Evolutionary conservation across 2,888 invertebrate genomes (phyloP), one percentile per base, ranked within the genome.

Genomic region (Cerastis leucographa): DNA sequence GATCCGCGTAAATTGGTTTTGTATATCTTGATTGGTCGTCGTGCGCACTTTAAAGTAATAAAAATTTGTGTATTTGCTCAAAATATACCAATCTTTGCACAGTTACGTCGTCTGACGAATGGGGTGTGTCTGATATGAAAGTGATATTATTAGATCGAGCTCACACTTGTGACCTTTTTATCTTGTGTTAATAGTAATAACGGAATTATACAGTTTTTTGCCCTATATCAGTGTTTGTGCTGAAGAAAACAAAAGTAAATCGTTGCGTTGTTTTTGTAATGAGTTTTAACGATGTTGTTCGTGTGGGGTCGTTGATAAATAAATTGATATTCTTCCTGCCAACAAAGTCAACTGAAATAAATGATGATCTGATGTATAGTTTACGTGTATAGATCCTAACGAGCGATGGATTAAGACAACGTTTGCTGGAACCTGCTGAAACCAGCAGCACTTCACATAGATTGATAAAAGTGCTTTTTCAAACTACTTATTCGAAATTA

Each of bases 91-190:
- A 78, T 66, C 19, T 77, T 42, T 61, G 29, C 51, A 19, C 29
- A 56, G 78, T 80, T 84, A 88, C 88, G 85, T 84, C 76, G 74
- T 81, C 86, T 82, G 74, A 86, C 70, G 79, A 84, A 71, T 69
- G 76, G 86, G 90, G 89, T 88, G 89, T 89, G 89, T 88, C 85
- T 54, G 81, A 80, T 81, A 85, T 64, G 66, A 67, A 42, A 73
- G n/a, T 77, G 44, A 76, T 86, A 77, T 81, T 77, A 81, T 87
- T 78, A 79, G 46, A 73, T 22, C 25, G 71, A 83, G 86, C 79
- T 86, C 84, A 81, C 49, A 68, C 44, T 71, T 49, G 61, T 74
- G 85, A 89, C 87, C 86, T 80, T 35, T 59, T 77, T 89, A 90
- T 90, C 88, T 83, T 22, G 49, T 71, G 80, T 84, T 84, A 83